Evolutionary conservation across 2,797 vertebrate genomes (phyloP).

Genomic region (Dendrocincla tyrannina): DNA sequence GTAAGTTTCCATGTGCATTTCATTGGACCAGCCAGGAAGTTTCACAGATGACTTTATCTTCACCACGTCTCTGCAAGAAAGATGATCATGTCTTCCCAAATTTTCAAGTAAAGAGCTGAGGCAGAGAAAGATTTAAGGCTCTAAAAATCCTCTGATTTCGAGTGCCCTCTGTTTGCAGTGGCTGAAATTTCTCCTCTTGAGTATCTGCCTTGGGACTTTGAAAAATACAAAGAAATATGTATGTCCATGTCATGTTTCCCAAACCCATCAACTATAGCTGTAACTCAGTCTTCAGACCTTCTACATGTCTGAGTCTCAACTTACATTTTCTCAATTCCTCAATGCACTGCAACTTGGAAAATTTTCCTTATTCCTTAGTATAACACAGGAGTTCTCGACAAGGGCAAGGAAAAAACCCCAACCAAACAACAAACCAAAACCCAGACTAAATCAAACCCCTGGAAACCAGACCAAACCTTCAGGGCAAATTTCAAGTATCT

Average conservation of each 20-base stretch:
- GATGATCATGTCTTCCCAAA: neutral
- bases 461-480: neutral
- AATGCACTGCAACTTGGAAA: neutral
- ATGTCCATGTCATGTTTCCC: neutral
- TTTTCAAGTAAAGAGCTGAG: neutral
- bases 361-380: neutral
- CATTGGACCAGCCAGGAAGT: neutral
- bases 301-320: neutral
- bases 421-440: neutral
- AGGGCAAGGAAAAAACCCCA: neutral
- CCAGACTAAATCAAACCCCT: neutral
- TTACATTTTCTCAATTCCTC: neutral
- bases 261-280: neutral
- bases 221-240: neutral
- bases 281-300: neutral
- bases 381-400: neutral
- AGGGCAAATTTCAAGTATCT: neutral
- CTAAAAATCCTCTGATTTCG: neutral
- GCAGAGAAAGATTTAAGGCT: neutral
- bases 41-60: neutral
- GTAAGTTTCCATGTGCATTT: neutral
- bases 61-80: neutral
- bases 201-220: neutral
- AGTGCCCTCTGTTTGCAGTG: neutral
- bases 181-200: neutral